phyloP scores from a whole-genome alignment of 2,113 vertebrate species.

The Gadus macrocephalus region DNA sequence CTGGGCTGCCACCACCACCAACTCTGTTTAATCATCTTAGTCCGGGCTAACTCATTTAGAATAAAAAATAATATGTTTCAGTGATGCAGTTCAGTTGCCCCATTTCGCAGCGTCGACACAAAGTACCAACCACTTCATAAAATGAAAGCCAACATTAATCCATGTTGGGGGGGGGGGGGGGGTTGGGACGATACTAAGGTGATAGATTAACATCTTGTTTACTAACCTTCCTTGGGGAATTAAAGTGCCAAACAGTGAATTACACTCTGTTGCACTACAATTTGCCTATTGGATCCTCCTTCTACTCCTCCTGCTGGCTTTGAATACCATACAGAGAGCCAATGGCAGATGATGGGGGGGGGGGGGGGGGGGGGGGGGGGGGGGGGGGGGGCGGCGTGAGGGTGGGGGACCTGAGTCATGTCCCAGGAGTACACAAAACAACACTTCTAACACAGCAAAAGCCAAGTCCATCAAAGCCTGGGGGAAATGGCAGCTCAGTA shows the following conservation, averaged over 20 bases:
- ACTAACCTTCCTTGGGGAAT: not conserved
- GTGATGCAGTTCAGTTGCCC: conserved; percentile 6
- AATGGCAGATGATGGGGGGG: not conserved
- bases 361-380: not conserved
- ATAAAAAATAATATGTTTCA: conserved; percentile 16
- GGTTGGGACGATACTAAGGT: conserved; percentile 7
- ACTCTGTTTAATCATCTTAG: conserved; percentile 19
- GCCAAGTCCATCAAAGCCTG: too few relatives aligned
- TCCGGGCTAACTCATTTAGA: conserved; percentile 23
- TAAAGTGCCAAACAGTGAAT: not conserved
- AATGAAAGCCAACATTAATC: not conserved
- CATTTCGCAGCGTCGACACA: conserved; percentile 39
- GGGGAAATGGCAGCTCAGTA: too few relatives aligned
- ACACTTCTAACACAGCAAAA: not conserved
- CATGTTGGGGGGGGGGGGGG: not conserved
- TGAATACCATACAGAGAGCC: not conserved
- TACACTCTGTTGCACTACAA: not conserved
- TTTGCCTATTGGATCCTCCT: not conserved
- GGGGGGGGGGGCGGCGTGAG: too few relatives aligned
- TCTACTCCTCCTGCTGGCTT: not conserved
- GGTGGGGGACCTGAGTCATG: conserved; percentile 1
- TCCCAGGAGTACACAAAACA: not conserved
- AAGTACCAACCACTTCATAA: conserved; percentile 11
- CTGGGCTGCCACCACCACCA: conserved; percentile 24
- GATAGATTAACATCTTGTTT: conserved; percentile 17